phyloP scores from a whole-genome alignment of 2,113 vertebrate species.

The Lophius piscatorius region DNA sequence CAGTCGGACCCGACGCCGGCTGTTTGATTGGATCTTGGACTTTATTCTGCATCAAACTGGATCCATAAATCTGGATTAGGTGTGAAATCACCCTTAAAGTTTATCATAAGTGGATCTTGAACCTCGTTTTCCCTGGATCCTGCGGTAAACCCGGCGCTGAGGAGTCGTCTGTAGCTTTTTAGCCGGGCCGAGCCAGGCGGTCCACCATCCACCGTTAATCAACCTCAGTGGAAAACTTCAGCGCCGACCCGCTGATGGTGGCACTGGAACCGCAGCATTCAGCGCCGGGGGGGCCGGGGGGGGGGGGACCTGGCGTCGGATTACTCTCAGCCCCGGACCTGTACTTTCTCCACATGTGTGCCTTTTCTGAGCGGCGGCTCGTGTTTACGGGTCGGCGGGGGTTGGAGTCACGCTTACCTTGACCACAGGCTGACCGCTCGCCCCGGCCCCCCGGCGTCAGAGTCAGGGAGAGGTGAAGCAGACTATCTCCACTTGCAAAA shows the following conservation, averaged over 20 bases:
- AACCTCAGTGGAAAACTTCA: conserved; percentile 46
- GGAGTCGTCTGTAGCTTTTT: too few species aligned
- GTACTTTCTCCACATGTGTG: conserved; percentile 26
- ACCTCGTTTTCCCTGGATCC: too few species aligned
- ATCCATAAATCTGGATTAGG: too few species aligned
- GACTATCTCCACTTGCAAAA: conserved; percentile 73
- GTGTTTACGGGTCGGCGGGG: conserved; percentile 20
- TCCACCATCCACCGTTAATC: too few species aligned
- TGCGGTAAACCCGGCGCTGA: too few species aligned
- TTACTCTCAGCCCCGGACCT: conserved; percentile 55
- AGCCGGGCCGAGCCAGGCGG: too few species aligned
- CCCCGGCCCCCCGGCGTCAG: conserved; percentile 58
- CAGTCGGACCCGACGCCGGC: too few species aligned
- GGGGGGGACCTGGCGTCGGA: conserved; percentile 56
- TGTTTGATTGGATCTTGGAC: too few species aligned
- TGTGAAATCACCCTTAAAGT: too few species aligned
- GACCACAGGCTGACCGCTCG: conserved; percentile 72
- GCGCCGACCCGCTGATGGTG: conserved; percentile 59
- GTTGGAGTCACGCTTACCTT: conserved; percentile 52
- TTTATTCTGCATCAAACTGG: too few species aligned
- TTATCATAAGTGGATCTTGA: too few species aligned
- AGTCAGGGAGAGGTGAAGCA: conserved; percentile 80
- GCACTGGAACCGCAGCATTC: conserved; percentile 45
- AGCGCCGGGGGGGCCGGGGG: conserved; percentile 11
- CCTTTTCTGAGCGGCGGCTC: too few species aligned